Base-by-base conservation (phyloP, 1,140 invertebrate genomes). In the Formica selysi region DNA sequence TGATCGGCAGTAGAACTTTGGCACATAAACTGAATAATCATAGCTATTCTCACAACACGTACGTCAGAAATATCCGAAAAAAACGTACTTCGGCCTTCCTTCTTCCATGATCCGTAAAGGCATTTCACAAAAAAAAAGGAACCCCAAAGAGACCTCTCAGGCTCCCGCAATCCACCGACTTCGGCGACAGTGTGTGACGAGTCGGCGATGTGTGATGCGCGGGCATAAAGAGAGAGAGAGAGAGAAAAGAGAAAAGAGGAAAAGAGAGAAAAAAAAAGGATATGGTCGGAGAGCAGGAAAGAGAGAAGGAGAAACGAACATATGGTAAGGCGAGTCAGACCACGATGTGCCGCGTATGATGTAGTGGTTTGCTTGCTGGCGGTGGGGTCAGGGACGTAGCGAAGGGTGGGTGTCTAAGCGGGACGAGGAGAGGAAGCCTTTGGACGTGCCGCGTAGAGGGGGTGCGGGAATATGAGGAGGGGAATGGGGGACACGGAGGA, bases 301-400 rank as follows among this genome's bases (percentile, higher is more conserved):
- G 51, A 54, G 51, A 78, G 44, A 67, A 48, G 62, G 62, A 81
- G 85, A 85, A 51, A 68, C 19, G 84, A 85, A 83, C 76, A 85
- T 83, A 83, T 83, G 79, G 79, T 36, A 61, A 83, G 68, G 38
- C 84, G 74, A 68, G 71, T 65, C 62, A 78, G 57, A 51, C 70
- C 65, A 85, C 80, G 81, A 90, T 86, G 89, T 89, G 88, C 86
- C 79, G 76, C 76, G 74, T 90, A 89, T 89, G 89, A 90, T 90
- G 88, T 90, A 90, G 87, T 87, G 87, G 87, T 87, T 87, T 85
- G 87, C 71, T 88, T 79, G 89, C 68, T 54, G 62, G 88, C 88
- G 54, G 88, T 76, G 89, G 88, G 89, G 89, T 90, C 88, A 87
- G 85, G 85, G 86, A 85, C 88, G 88, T 51, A 64, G 36, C 44